Evolutionary conservation across 2,113 vertebrate species (phyloP).

Genomic region (Spheniscus mendiculus): DNA sequence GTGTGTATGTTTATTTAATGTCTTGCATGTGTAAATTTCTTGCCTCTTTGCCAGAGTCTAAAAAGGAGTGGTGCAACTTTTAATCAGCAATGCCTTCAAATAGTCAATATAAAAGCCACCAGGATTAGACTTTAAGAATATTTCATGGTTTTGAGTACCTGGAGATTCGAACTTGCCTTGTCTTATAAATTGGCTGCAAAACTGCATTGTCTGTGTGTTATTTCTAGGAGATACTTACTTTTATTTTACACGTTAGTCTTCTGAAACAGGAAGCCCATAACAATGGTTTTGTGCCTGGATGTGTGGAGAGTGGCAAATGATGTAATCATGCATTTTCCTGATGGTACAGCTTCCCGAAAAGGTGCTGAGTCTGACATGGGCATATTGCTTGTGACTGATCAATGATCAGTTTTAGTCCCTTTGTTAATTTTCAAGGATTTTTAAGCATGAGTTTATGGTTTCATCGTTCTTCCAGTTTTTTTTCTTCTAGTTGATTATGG

Average conservation of each 20-base stretch:
- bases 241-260: not conserved
- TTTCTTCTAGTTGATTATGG: not conserved
- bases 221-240: not conserved
- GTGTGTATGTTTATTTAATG: not conserved
- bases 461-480: not conserved
- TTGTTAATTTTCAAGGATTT: not conserved
- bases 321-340: not conserved
- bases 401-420: not conserved
- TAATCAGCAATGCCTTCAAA: not conserved
- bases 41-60: not conserved
- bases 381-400: not conserved
- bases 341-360: not conserved
- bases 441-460: not conserved
- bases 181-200: not conserved
- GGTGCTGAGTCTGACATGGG: not conserved
- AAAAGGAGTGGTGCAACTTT: not conserved
- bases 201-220: not conserved
- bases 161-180: not conserved
- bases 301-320: not conserved
- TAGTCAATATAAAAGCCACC: not conserved
- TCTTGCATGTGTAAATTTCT: not conserved
- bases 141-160: not conserved
- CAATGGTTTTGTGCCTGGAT: not conserved
- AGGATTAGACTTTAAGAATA: not conserved
- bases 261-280: not conserved